Base-by-base conservation (phyloP, 2,113 vertebrate species). In the Mohoua ochrocephala region DNA sequence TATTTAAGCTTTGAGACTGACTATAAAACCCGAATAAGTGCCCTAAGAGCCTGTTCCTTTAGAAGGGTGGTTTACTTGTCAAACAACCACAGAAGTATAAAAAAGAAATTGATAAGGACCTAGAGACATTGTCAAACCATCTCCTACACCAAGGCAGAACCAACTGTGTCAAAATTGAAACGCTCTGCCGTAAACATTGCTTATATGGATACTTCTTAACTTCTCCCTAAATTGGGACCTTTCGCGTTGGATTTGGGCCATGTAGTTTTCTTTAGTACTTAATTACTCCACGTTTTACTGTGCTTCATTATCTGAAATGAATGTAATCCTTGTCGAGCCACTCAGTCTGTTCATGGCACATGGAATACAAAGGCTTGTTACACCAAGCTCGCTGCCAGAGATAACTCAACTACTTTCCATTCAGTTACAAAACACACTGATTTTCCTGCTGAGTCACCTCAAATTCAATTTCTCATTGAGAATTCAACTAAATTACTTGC, bases 371-470 rank as follows among this genome's bases (percentile, higher is more conserved):
- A 92, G 75, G 5, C 63, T 54, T 69, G 31, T 70, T 68, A 39
- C 64, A 81, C 60, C 86, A 83, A 68, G 84, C 73, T 57, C 49
- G 6, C 59, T 82, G 65, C 64, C 88, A 90, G 65, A 4, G 0
- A 91, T 85, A 95, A 73, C 84, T 59, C 94, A 84, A 75, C 93
- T 83, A 10, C 80, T 83, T 96, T 92, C 91, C 68, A 39, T 95
- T 87, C 93, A 92, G 56, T 93, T 96, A 94, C 31, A 87, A 53
- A 63, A 85, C 84, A 83, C 53, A 94, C 83, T n/a, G 79, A 47
- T 92, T 96, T 94, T 96, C 96, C 95, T 91, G 92, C 94, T 94
- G 96, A 84, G 83, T 97, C 91, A 92, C 93, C 80, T 95, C 87
- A 93, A 97, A 91, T 87, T 93, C 95, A 87, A 37, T 95, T 97